These are phyloP conservation scores for Psilopsiagon aymara DNA, from an alignment of 2,113 vertebrate species.

Conservation along the genomic window DNA sequence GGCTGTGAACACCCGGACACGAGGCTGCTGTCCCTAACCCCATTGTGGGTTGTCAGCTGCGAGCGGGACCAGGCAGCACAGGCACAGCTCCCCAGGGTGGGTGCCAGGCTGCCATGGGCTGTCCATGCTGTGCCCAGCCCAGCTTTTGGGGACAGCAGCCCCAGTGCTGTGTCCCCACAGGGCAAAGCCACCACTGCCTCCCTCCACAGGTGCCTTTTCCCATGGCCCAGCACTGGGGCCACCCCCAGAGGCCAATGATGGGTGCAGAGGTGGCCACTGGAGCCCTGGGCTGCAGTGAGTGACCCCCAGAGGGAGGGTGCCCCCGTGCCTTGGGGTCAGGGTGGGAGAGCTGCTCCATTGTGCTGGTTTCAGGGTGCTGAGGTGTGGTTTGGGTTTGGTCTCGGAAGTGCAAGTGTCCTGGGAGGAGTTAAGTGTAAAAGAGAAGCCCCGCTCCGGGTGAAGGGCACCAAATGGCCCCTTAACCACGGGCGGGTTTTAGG, in stretches of 20 bases:
- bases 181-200: neutral
- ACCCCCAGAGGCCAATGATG: neutral
- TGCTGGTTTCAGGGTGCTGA: fast-evolving
- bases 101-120: neutral
- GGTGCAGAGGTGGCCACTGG: neutral
- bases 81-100: fast-evolving
- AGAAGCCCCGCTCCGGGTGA: fast-evolving
- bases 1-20: fast-evolving
- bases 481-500: neutral
- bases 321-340: neutral
- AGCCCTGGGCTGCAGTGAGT: neutral
- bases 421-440: neutral
- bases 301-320: neutral
- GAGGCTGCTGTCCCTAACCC: neutral
- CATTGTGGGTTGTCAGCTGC: fast-evolving
- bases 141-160: neutral
- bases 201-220: slow-evolving; percentile 53
- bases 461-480: neutral
- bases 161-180: fast-evolving
- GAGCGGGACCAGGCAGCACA: fast-evolving
- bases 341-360: neutral
- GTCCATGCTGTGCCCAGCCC: neutral
- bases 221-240: neutral
- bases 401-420: neutral
- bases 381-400: neutral